Evolutionary conservation across 2,888 invertebrate species (phyloP).

Genomic region (Perizoma flavofasciatum): DNA sequence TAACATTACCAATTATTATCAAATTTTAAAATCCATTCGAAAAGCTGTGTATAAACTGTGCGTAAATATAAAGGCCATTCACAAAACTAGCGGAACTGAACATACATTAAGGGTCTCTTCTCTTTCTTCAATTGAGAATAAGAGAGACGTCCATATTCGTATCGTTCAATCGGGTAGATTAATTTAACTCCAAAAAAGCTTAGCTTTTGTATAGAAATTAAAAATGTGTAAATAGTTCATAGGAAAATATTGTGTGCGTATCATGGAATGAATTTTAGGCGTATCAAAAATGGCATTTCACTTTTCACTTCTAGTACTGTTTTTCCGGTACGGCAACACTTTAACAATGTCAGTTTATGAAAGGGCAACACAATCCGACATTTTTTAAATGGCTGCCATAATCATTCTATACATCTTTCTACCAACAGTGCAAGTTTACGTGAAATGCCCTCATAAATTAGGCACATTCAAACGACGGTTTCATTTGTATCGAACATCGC

Average conservation of each 20-base stretch:
- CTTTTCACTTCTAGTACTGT: constrained; percentile 41
- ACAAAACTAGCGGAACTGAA: constrained; percentile 50
- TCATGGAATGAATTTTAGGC: constrained; percentile 72
- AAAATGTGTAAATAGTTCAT: constrained; percentile 62
- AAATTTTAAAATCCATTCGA: constrained; percentile 46
- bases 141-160: constrained; percentile 27
- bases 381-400: constrained; percentile 22
- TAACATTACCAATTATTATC: constrained; percentile 43
- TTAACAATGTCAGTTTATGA: constrained; percentile 4
- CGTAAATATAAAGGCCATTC: constrained; percentile 46
- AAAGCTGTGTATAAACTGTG: constrained; percentile 52
- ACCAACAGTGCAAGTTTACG: constrained; percentile 15
- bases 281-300: constrained; percentile 59
- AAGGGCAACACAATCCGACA: constrained; percentile 28
- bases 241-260: constrained; percentile 73
- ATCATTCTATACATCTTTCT: neutral
- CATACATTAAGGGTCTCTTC: constrained; percentile 31
- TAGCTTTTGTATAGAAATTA: constrained; percentile 60
- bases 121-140: constrained; percentile 25
- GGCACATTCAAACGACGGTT: constrained; percentile 75
- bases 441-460: constrained; percentile 40
- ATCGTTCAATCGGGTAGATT: constrained; percentile 18
- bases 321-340: constrained; percentile 8
- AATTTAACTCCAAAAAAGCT: constrained; percentile 54
- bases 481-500: constrained; percentile 79